Base-by-base conservation (phyloP, 1,140 invertebrate species). In the Apis dorsata region DNA sequence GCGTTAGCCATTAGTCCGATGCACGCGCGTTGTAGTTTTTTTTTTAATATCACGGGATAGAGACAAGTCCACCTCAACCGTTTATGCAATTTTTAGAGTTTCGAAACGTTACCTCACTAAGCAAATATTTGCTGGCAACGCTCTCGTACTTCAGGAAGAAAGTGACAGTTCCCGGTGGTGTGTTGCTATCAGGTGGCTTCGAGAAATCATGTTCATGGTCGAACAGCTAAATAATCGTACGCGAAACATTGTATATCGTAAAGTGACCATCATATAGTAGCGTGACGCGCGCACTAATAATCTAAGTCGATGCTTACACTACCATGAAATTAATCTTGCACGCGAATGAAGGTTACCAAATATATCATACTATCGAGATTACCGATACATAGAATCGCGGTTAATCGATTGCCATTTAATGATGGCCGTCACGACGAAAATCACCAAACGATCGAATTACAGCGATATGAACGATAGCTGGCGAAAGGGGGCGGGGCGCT, bases 91-190 rank as follows among this genome's bases (percentile, higher is more conserved):
- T 82, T 77, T 82, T 76, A 81, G 80, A 76, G 44, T 75, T 68
- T 76, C 74, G 80, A 76, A 66, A 60, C 74, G 73, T 82, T 82
- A 70, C 55, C 80, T 82, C 80, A 77, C 65, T 28, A 19, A 69
- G 44, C 80, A 82, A 82, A 82, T 82, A 82, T 82, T 82, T 77
- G 73, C 73, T 82, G 80, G 80, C 80, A 82, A 69, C 80, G 80
- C 1, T 81, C 80, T 81, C 65, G 80, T 82, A 69, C 73, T 77
- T 77, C 57, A 82, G 73, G 28, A 82, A 55, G 80, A 82, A 82
- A 82, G 80, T 82, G 80, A 82, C 80, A 82, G 74, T 77, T 82
- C 28, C 44, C 12, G 24, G 28, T 74, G 62, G 9, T 53, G 65
- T 17, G 49, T 55, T 57, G 57, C 21, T 76, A 44, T 77, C 49